Evolutionary conservation across 2,797 vertebrate species (phyloP).

Genomic region (Danionella dracula): DNA sequence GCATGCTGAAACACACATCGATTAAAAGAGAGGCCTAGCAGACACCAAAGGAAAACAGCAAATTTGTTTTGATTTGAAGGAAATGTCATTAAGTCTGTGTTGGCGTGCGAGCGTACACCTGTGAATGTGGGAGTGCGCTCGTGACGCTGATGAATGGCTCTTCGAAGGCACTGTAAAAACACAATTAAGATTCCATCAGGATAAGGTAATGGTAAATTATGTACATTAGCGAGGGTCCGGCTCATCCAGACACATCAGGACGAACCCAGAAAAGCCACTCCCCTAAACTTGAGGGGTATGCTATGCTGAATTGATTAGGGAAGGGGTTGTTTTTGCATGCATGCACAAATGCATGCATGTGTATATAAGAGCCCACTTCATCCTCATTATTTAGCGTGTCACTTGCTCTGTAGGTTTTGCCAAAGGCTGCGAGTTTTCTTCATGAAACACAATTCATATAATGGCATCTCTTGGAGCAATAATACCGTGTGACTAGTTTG

Average conservation of each 20-base stretch:
- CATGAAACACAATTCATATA: not conserved
- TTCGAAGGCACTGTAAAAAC: slow-evolving; percentile 55
- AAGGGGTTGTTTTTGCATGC: slow-evolving; percentile 15
- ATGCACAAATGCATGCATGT: not conserved
- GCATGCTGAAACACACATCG: slow-evolving; percentile 59
- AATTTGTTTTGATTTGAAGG: slow-evolving; percentile 57
- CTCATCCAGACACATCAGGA: slow-evolving; percentile 56
- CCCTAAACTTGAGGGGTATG: slow-evolving; percentile 22
- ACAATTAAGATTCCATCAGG: slow-evolving; percentile 82
- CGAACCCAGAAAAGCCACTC: slow-evolving; percentile 41
- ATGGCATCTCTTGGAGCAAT: not conserved
- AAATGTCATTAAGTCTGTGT: slow-evolving; percentile 54
- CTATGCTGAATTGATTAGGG: slow-evolving; percentile 63
- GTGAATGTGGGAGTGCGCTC: slow-evolving; percentile 30
- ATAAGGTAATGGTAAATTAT: slow-evolving; percentile 78
- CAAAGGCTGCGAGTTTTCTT: not conserved
- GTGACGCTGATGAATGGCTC: slow-evolving; percentile 69
- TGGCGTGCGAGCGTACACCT: not conserved
- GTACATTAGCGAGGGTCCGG: slow-evolving; percentile 69
- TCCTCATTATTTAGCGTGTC: slow-evolving; percentile 21
- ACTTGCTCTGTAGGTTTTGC: not conserved
- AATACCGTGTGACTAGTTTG: not conserved
- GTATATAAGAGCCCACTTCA: not conserved
- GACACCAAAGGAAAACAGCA: slow-evolving; percentile 57
- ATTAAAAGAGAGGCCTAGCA: slow-evolving; percentile 59